Evolutionary conservation across 2,797 vertebrate genomes (phyloP).

Genomic region (Cynodonichthys magdalenae): DNA sequence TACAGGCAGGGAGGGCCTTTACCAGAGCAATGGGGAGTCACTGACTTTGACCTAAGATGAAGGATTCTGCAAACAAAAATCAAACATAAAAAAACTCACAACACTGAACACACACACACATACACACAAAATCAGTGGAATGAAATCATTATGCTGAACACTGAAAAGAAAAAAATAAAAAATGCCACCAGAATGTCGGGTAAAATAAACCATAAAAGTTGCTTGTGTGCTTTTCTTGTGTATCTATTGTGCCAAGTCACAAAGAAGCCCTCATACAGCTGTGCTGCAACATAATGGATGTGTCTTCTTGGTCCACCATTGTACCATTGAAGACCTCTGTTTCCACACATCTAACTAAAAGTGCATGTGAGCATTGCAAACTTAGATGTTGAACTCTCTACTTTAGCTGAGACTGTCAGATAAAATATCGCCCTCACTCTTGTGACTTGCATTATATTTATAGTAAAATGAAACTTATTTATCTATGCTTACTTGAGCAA

Average conservation of each 20-base stretch:
- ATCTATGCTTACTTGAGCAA: neutral
- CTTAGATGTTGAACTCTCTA: slow-evolving; percentile 39
- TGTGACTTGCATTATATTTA: neutral
- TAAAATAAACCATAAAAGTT: slow-evolving; percentile 46
- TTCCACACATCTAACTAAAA: slow-evolving; percentile 10
- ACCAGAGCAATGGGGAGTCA: slow-evolving; percentile 36
- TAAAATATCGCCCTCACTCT: slow-evolving; percentile 13
- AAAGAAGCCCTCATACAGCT: slow-evolving; percentile 50
- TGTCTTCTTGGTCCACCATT: slow-evolving; percentile 57
- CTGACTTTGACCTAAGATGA: slow-evolving; percentile 30
- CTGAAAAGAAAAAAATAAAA: slow-evolving; percentile 3
- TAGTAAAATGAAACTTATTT: slow-evolving; percentile 4
- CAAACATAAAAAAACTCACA: slow-evolving; percentile 33
- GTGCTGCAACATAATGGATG: slow-evolving; percentile 64
- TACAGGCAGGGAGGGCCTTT: slow-evolving; percentile 56
- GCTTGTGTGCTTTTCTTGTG: slow-evolving; percentile 34
- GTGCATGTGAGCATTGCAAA: slow-evolving; percentile 11
- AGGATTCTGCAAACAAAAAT: slow-evolving; percentile 29
- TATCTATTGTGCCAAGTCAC: slow-evolving; percentile 55
- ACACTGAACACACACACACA: neutral
- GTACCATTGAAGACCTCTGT: slow-evolving; percentile 38
- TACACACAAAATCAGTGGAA: slow-evolving; percentile 22
- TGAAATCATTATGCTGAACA: slow-evolving; percentile 14
- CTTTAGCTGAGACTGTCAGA: slow-evolving; percentile 5
- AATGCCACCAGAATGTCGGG: slow-evolving; percentile 22